These are phyloP conservation scores for Pitta sordida DNA, from an alignment of 2,113 vertebrate species.

Conservation along the genomic window DNA sequence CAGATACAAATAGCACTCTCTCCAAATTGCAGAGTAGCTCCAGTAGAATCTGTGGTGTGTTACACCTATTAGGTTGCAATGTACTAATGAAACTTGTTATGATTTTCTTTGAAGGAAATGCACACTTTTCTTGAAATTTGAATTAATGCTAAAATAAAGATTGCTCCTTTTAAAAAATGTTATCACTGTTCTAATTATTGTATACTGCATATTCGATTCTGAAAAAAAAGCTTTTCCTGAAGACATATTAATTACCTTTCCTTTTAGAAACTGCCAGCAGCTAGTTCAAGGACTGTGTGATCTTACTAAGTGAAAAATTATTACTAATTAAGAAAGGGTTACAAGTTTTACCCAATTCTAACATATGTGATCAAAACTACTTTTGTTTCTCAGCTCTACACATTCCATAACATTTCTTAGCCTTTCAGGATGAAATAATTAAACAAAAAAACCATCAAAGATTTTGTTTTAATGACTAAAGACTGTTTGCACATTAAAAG, in stretches of 20 bases:
- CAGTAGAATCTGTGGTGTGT: not conserved
- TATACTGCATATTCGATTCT: not conserved
- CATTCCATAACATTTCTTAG: not conserved
- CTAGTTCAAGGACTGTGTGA: conserved; percentile 39
- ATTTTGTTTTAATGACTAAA: not conserved
- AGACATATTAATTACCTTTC: conserved; percentile 61
- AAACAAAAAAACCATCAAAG: not conserved
- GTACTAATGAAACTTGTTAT: not conserved
- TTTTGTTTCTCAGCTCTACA: not conserved
- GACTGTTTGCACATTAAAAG: not conserved
- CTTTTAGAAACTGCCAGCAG: conserved; percentile 40
- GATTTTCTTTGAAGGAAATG: not conserved
- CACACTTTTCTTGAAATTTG: not conserved
- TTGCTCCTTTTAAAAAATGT: not conserved
- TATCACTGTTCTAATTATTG: not conserved
- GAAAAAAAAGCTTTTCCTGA: conserved; percentile 18
- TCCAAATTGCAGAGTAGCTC: not conserved
- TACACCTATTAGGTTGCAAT: not conserved
- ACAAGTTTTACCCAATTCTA: not conserved
- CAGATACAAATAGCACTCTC: not conserved
- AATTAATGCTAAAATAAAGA: not conserved
- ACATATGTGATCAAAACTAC: not conserved
- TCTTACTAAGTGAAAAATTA: conserved; percentile 61
- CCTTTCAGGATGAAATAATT: not conserved
- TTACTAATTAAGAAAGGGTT: conserved; percentile 39